Evolutionary conservation across 2,113 vertebrate genomes (phyloP).

Genomic region (human): DNA sequence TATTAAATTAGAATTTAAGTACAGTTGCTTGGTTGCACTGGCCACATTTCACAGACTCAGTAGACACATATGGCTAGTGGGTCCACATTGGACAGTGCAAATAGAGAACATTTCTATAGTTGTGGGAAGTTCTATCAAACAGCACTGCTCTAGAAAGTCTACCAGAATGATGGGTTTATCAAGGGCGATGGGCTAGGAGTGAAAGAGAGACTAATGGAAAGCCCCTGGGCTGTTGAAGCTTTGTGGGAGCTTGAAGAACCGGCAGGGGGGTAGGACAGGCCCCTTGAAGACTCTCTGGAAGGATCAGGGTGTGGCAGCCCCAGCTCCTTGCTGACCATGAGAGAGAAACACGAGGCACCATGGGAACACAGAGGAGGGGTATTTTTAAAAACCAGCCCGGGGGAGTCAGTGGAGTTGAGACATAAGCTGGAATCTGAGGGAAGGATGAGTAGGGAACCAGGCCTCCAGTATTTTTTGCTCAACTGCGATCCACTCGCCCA

Average conservation of each 20-base stretch:
- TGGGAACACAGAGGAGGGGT: background rate
- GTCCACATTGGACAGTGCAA: background rate
- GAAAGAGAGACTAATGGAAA: background rate
- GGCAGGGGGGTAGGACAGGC: rapidly evolving
- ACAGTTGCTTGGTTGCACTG: background rate
- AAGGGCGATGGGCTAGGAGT: background rate
- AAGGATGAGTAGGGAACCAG: background rate
- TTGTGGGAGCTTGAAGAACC: background rate
- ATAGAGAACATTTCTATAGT: rapidly evolving
- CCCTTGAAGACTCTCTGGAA: background rate
- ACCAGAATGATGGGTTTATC: rapidly evolving
- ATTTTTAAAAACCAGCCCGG: constrained; percentile 6
- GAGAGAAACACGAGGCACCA: too few species aligned
- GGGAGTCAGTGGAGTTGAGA: background rate
- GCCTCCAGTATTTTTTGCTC: constrained; percentile 2
- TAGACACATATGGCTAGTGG: background rate
- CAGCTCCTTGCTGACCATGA: rapidly evolving
- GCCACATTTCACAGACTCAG: background rate
- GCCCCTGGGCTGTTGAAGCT: background rate
- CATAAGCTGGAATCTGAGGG: background rate
- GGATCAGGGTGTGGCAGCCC: background rate
- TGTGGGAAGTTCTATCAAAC: rapidly evolving
- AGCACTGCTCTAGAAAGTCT: background rate
- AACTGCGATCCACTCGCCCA: background rate
- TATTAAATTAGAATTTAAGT: background rate